Evolutionary conservation across 2,797 vertebrate genomes (phyloP).

Genomic region (Bradypodion ventrale): DNA sequence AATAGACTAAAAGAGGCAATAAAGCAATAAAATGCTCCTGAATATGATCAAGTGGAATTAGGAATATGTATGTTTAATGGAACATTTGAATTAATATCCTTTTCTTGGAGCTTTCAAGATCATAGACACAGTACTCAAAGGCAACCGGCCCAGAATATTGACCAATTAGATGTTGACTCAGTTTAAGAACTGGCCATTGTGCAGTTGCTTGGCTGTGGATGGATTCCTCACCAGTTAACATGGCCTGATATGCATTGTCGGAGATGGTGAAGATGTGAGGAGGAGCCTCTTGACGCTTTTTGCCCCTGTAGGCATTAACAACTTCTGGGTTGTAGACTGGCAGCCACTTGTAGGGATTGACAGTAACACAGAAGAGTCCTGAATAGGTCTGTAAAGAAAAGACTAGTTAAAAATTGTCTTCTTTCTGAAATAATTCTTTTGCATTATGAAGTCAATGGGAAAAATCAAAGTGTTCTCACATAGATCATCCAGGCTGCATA

Average conservation of each 20-base stretch:
- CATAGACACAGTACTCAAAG: background rate
- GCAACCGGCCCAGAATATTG: background rate
- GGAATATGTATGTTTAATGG: background rate
- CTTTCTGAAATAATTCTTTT: background rate
- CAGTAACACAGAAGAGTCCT: conserved; percentile 88
- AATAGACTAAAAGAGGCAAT: background rate
- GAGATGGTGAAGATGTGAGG: conserved; percentile 96
- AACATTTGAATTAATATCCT: background rate
- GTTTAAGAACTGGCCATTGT: background rate
- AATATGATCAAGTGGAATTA: background rate
- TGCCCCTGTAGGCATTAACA: conserved; percentile 85
- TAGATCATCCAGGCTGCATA: conserved; percentile 89
- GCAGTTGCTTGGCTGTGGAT: background rate
- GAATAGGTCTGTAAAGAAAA: conserved; percentile 84
- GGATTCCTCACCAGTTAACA: conserved; percentile 83
- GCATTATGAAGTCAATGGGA: background rate
- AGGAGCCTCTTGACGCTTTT: conserved; percentile 90
- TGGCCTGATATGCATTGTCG: conserved; percentile 92
- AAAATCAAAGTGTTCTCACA: conserved; percentile 64
- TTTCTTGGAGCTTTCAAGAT: background rate
- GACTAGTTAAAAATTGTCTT: conserved; percentile 24
- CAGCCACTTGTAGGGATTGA: conserved; percentile 93
- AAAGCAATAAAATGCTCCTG: background rate
- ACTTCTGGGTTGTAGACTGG: conserved; percentile 86
- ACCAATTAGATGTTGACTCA: background rate